Base-by-base conservation (phyloP, 37 sponge, comb jelly and placozoan species). In the Bolinopsis microptera region DNA sequence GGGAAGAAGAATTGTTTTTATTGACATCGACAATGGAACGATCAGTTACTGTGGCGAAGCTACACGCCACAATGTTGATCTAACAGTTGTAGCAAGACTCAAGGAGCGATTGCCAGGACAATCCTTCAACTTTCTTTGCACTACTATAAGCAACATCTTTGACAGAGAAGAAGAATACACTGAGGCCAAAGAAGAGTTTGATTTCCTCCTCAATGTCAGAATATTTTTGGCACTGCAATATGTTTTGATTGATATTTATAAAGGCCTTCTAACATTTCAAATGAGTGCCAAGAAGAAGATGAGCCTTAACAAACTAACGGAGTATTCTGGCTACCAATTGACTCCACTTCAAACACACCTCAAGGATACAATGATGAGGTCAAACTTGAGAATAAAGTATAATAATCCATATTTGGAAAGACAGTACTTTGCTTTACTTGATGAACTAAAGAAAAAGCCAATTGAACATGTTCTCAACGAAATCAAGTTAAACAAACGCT, bases 71-170 rank as follows among this genome's bases (percentile, higher is more conserved):
- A 32, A 77, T 16, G 16, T 77, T 16, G 80, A 77, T 34, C 33
- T 0, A 32, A 32, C 80, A 35, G 21, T 77, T 32, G 21, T 77
- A 22, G 27, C 80, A 77, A 16, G 33, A 9, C 33, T 77, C 36
- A 77, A 77, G 33, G 36, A 77, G 33, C 22, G 80, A 32, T 77
- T 77, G 80, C 80, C 80, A 35, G 33, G 37, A 77, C 28, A 31
- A 35, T 77, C 80, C 32, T 32, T 77, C 80, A 77, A 77, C 35
- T 35, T 32, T 32, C 9, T 77, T 33, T 28, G 33, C 1, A 35
- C 18, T 36, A 77, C 0, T 8, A 77, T 77, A 32, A 77, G 9
- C 35, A 5, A 16, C 3, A 32, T 77, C 22, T 77, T 33, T 77
- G 35, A 32, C 28, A 77, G 80, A 8, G 35, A 32, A 77, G 80